Base-by-base conservation (phyloP, 2,113 vertebrate species). In the Mellivora capensis region DNA sequence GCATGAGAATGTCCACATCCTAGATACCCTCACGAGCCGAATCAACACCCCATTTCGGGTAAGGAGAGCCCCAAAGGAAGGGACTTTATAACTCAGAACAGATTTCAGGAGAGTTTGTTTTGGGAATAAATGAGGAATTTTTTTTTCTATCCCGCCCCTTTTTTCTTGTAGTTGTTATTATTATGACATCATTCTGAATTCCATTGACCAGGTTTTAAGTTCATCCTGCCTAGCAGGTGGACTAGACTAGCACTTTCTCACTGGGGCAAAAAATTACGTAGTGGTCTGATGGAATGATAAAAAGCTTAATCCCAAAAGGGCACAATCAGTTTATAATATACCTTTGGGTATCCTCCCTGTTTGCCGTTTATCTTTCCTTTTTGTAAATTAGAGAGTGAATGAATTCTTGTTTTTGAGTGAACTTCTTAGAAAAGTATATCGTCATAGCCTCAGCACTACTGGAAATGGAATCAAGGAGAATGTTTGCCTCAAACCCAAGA, bases 41-140 rank as follows among this genome's bases (percentile, higher is more conserved):
- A 99, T 99, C 98, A 99, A 99, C 98, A 99, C 99, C 0, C 99
- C 99, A 0, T 99, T 99, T 98, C 99, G 99, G 99, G 99, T 99
- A 98, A 98, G 98, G 17, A 18, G 23, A 88, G 61, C 21, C 23
- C n/a, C 42, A 27, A 37, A 23, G 7, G 47, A 52, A 62, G n/a
- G 20, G 25, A n/a, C 18, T 27, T 12, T 31, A 25, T 20, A 82
- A 59, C 29, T 88, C 64, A 49, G 13, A 47, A 20, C 57, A 83
- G 54, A 76, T 49, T 84, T 54, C 52, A 37, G 64, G 72, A 72
- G 49, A 59, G 21, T 69, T 29, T 49, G 18, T 27, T 93, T 59
- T 23, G 23, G 87, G 72, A 84, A 81, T 62, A 52, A 92, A 91
- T 72, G 37, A 54, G 29, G 42, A 86, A 29, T 69, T 23, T 25